Conservation (phyloP, 2,113 vertebrate species). For the Heterocephalus glaber region DNA sequence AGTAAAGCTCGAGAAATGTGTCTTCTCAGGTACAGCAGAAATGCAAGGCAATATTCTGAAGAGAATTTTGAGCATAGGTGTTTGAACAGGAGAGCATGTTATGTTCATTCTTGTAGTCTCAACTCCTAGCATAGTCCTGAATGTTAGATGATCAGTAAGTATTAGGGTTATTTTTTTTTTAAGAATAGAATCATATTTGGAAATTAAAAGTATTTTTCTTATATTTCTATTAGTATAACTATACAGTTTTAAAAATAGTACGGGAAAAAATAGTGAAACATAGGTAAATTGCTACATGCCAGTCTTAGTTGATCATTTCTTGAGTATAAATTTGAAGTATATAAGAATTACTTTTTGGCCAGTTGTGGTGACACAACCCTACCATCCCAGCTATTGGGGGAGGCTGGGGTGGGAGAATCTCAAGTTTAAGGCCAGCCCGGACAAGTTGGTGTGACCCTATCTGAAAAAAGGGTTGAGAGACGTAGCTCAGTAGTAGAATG, state of each 20-base stretch:
- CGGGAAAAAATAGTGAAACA: constrained; percentile 15
- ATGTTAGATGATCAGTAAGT: constrained; percentile 13
- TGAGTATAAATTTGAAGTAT: constrained; percentile 38
- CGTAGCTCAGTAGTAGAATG: not conserved
- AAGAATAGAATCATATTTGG: not conserved
- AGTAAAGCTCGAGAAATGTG: not conserved
- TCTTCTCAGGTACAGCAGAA: not conserved
- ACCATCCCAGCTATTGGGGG: not conserved
- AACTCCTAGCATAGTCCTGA: not conserved
- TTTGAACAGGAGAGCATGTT: not conserved
- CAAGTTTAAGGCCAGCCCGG: not conserved
- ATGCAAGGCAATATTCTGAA: not conserved
- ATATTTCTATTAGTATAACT: constrained; percentile 25
- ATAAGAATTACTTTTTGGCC: not conserved
- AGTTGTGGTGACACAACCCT: not conserved
- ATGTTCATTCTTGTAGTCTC: not conserved
- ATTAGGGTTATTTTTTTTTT: constrained; percentile 14
- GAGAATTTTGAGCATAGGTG: not conserved
- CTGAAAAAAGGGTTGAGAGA: not conserved
- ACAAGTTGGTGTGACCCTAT: not conserved
- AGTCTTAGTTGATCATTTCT: constrained; percentile 35
- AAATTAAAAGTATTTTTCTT: constrained; percentile 50
- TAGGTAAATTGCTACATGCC: not conserved
- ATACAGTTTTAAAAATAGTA: not conserved
- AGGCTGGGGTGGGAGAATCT: too few relatives aligned